These are phyloP conservation scores for Strix occidentalis DNA, from an alignment of 2,797 vertebrate genomes.

Conservation along the genomic window DNA sequence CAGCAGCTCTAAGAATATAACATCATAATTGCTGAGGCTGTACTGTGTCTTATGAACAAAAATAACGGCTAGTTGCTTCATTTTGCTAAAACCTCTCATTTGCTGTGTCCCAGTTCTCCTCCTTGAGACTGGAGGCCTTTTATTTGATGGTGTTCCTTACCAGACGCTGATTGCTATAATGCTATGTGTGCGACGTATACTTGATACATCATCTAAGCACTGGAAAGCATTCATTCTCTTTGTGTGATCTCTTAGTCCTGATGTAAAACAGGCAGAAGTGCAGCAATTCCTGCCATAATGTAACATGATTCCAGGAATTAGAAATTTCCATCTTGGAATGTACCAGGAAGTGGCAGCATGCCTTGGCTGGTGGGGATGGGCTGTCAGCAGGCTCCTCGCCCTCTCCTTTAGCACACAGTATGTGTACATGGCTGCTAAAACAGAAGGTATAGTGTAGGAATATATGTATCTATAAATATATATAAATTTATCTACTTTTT, in stretches of 20 bases:
- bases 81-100: constrained; percentile 2
- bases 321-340: constrained; percentile 51
- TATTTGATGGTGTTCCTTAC: constrained; percentile 44
- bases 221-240: constrained; percentile 29
- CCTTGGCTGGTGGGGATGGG: background rate
- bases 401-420: background rate
- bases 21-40: background rate
- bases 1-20: background rate
- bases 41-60: background rate
- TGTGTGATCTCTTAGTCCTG: constrained; percentile 32
- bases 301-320: constrained; percentile 65
- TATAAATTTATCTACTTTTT: background rate
- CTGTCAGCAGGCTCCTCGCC: background rate
- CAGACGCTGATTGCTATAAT: background rate
- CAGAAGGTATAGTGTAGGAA: background rate
- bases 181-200: background rate
- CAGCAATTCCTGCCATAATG: constrained; percentile 25
- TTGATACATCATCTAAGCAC: constrained; percentile 19
- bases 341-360: constrained; percentile 23
- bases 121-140: constrained; percentile 11
- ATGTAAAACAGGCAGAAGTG: constrained; percentile 69
- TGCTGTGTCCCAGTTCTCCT: background rate
- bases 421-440: background rate
- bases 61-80: background rate
- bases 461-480: background rate